Conservation (phyloP, 2,888 invertebrate genomes). For the Rhagonycha lutea region DNA sequence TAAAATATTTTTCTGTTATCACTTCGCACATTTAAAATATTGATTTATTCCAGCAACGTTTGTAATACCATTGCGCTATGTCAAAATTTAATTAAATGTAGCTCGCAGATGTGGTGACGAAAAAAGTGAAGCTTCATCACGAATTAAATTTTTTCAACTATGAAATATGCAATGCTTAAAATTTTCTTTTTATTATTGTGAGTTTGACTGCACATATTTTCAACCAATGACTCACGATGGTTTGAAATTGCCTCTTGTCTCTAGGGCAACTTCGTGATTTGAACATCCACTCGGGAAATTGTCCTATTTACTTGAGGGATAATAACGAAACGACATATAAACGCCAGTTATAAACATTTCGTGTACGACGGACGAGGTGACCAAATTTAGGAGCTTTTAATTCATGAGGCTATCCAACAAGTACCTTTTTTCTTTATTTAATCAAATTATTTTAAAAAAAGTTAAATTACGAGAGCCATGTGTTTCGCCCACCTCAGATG, state of each 20-base stretch:
- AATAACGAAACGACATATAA: conserved; percentile 28
- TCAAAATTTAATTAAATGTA: conserved; percentile 2
- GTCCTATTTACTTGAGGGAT: conserved; percentile 32
- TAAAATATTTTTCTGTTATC: neutral
- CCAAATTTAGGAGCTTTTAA: neutral
- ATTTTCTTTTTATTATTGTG: neutral
- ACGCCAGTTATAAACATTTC: conserved; percentile 7
- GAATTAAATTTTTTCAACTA: neutral
- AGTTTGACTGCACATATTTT: neutral
- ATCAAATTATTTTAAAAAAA: too few relatives aligned
- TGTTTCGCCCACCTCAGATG: too few relatives aligned
- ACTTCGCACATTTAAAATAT: neutral
- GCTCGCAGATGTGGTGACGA: neutral
- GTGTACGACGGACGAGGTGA: neutral
- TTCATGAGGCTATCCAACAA: neutral
- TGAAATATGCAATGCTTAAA: neutral
- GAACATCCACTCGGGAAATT: conserved; percentile 36
- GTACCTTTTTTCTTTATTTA: neutral
- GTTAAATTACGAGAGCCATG: too few relatives aligned
- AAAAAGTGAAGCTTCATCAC: neutral
- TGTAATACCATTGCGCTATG: neutral
- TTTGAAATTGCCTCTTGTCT: conserved; percentile 31
- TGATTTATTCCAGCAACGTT: neutral
- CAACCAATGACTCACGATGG: neutral
- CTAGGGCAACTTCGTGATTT: conserved; percentile 33